Base-by-base conservation (phyloP, 2,113 vertebrate species). In the Fulica atra region DNA sequence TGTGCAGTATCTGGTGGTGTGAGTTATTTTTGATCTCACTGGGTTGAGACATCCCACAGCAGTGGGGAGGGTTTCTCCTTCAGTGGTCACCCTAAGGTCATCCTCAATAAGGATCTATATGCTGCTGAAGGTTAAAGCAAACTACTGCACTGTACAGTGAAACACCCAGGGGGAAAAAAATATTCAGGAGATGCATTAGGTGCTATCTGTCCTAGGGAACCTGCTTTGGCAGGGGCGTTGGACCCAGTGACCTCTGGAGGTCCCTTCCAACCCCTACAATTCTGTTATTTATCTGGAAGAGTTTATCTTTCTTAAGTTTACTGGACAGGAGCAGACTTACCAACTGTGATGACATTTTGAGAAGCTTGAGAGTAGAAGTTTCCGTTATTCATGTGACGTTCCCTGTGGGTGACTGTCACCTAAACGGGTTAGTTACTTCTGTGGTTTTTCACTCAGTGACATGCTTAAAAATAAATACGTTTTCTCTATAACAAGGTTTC, bases 361-460 rank as follows among this genome's bases (percentile, higher is more conserved):
- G 77, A 66, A 86, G 36, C 48, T 81, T 68, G 57, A 59, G 63
- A 76, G 59, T 31, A 71, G 54, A 95, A 85, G 59, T 95, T 96
- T 91, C 78, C 24, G 0, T 95, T 89, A 81, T 51, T 88, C 42
- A 48, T 5, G 6, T 82, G 56, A 46, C 12, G 35, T 74, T 91
- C 77, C 29, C 59, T 36, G 79, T 90, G 80, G 42, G 73, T 91
- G 63, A 73, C 70, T 92, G 50, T 93, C 68, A 61, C 61, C 54
- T 95, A 93, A 57, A 85, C 29, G 24, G 20, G 19, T 86, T 92
- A 25, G 57, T 90, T 95, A 44, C 33, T 83, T 81, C 44, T 91
- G 69, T 91, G 94, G 44, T 70, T 96, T 94, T 93, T 92, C 29
- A 61, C 51, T 64, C 78, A 46, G 46, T 92, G 51, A 74, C 29